Base-by-base conservation (phyloP, 2,797 vertebrate species). In the Characodon lateralis region DNA sequence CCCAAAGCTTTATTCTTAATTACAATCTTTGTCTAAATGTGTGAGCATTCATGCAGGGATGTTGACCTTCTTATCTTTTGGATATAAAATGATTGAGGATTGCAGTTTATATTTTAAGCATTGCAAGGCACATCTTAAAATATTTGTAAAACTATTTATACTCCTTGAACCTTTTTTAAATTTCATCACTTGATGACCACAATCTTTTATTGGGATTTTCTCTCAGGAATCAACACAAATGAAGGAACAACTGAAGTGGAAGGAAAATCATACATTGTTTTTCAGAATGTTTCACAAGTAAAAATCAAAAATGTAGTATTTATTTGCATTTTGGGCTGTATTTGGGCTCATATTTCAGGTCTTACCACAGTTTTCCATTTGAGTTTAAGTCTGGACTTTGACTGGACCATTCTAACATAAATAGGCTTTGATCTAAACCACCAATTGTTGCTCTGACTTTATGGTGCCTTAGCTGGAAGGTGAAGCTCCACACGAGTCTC, bases 11-110 rank as follows among this genome's bases (percentile, higher is more conserved):
- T 58, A 76, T 50, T 73, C 71, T 79, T 71, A 78, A 79, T 84
- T 77, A 68, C 79, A 20, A 20, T 81, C 65, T 77, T 65, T 20
- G 43, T 24, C 55, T 18, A 63, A 82, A 43, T n/a, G 39, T 80
- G 72, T 48, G 58, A 78, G 66, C 53, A 20, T 71, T 56, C 70
- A n/a, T 22, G 59, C 68, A 66, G 55, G 69, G 41, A 16, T 74
- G 78, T 73, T 79, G n/a, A 76, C 73, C 18, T 43, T 26, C 35
- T 78, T 24, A 59, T 84, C 65, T 48, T 39, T 78, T 65, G 68
- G n/a, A 13, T 35, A 51, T 74, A 22, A 61, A 31, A 63, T 0
- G 51, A 71, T 76, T 73, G n/a, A 74, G 46, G 73, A 53, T 65
- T 43, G 43, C 1, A 43, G 65, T 43, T 46, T 6, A 43, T 46